Percentiles rank a stretch among this genome's conserved stretches.
Conservation (phyloP, 2,113 vertebrate genomes). For the Lipophrys pholis region DNA sequence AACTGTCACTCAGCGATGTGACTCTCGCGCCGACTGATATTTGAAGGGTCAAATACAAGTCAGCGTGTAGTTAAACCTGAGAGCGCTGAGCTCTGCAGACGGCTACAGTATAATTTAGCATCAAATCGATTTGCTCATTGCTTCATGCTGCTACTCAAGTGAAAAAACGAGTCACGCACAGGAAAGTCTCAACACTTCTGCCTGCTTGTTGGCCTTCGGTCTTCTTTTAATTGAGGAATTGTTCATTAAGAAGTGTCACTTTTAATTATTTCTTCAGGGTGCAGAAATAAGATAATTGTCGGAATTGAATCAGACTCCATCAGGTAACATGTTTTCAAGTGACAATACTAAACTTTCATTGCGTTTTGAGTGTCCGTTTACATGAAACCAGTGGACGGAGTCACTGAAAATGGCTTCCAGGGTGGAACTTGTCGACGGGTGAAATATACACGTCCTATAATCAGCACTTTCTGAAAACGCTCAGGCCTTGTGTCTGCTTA, state of each 20-base stretch:
- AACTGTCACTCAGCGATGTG: conserved; percentile 47
- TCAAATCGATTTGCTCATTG: conserved; percentile 34
- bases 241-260: conserved; percentile 8
- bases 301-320: no score
- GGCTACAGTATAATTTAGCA: conserved; percentile 7
- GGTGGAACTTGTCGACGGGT: no score
- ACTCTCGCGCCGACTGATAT: conserved; percentile 33
- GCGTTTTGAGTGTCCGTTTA: no score
- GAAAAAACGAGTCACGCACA: conserved; percentile 14
- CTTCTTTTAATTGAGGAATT: conserved; percentile 14
- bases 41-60: conserved; percentile 43
- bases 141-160: conserved; percentile 27
- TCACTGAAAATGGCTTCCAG: no score
- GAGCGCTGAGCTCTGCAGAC: conserved; percentile 4
- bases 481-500: no score
- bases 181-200: conserved; percentile 7
- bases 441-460: no score
- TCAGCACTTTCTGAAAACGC: no score
- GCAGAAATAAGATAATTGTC: no score
- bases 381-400: no score
- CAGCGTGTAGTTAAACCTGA: conserved; percentile 3
- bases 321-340: no score
- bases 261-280: no score
- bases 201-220: not conserved
- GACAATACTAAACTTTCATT: no score